Base-by-base conservation (phyloP, 2,113 vertebrate genomes). In the Nipponia nippon region DNA sequence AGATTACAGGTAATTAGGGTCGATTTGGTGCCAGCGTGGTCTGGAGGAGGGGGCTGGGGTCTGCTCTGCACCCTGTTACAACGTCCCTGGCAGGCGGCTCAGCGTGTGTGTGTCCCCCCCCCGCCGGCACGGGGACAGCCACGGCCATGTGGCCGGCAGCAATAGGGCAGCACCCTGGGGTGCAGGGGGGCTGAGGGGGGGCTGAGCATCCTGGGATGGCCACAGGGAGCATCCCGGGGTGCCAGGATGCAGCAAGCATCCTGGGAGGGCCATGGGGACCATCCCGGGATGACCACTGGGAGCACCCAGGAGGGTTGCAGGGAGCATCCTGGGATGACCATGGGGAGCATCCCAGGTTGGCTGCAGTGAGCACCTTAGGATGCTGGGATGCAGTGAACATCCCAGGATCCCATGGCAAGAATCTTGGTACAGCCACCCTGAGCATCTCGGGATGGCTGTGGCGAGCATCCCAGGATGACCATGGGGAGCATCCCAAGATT, bases 41-140 rank as follows among this genome's bases (percentile, higher is more conserved):
- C 66, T 11, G 84, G 66, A n/a, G 38, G 20, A 42, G 4, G 38
- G 47, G 26, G 10, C 25, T 38, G 9, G 59, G 71, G 61, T 19
- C 40, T n/a, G 70, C 71, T 46, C 83, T 0, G 44, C 0, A 3
- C 8, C 0, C 3, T 7, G 12, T 67, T 8, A 32, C 27, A 27
- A 11, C 7, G 5, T 15, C 13, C 47, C 72, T 0, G 30, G 62
- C 34, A 20, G 47, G 76, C 3, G 3, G 83, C 42, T 44, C 52
- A 1, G 66, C 10, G 14, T 7, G 27, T 56, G n/a, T n/a, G n/a
- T n/a, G n/a, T n/a, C n/a, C n/a, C n/a, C 12, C 12, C 10, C 5
- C 23, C 36, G 29, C 34, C 0, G 8, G 40, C 4, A 22, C 0
- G 4, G 78, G 90, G 9, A 19, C 18, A 12, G 75, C 15, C 1